Percentiles rank a stretch among this genome's conserved stretches.
Conservation (phyloP, 2,888 invertebrate genomes). For the Caenorhabditis sp. region DNA sequence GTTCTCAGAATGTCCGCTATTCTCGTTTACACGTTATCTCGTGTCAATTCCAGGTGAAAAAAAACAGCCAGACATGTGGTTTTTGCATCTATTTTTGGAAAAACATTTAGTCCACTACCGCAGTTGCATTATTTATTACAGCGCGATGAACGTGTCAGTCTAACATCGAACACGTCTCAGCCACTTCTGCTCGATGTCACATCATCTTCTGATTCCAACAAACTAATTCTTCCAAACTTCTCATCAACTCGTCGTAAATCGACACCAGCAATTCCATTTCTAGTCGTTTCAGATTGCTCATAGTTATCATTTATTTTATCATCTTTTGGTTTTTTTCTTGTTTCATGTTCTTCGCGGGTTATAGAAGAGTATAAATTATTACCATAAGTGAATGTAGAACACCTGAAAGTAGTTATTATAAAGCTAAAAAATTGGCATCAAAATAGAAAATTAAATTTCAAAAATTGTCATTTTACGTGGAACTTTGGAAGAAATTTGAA, state of each 20-base stretch:
- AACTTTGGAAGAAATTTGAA: too few relatives aligned
- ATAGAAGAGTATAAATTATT: not conserved
- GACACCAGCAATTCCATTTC: constrained; percentile 39
- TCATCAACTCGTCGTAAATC: constrained; percentile 26
- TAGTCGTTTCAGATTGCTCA: constrained; percentile 37
- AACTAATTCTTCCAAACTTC: constrained; percentile 22
- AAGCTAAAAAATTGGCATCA: too few relatives aligned
- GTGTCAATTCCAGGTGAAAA: too few relatives aligned
- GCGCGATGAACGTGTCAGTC: constrained; percentile 14
- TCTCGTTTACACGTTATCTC: too few relatives aligned
- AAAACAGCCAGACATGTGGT: too few relatives aligned
- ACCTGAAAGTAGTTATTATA: too few relatives aligned
- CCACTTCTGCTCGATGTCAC: not conserved
- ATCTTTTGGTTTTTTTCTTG: constrained; percentile 2
- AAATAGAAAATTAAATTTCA: too few relatives aligned
- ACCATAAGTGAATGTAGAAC: too few relatives aligned
- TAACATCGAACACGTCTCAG: constrained; percentile 19
- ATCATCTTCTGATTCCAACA: constrained; percentile 2
- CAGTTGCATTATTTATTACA: constrained; percentile 12
- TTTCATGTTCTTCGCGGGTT: constrained; percentile 4
- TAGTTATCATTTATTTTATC: constrained; percentile 1
- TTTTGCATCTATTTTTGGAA: too few relatives aligned
- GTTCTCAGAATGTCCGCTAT: too few relatives aligned
- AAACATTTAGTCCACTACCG: too few relatives aligned
- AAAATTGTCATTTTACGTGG: too few relatives aligned